Percentiles rank a stretch among this genome's conserved stretches.
Conservation (phyloP, 2,888 invertebrate genomes). For the Amiota minor region DNA sequence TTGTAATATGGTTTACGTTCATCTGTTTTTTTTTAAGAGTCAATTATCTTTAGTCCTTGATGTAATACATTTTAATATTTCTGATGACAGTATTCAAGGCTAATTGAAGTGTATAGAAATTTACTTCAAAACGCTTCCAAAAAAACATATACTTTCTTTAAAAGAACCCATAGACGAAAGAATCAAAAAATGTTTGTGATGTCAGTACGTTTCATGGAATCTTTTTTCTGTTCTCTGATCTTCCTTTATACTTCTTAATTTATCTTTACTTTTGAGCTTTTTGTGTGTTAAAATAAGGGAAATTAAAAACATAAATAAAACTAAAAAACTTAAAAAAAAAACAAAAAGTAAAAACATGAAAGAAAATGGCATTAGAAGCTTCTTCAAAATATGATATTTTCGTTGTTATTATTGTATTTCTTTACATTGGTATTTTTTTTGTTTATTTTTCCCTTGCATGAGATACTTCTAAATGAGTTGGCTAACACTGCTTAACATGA, state of each 20-base stretch:
- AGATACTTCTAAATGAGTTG: slow-evolving; percentile 51
- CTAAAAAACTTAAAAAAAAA: slow-evolving; percentile 9
- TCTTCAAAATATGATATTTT: too few relatives aligned
- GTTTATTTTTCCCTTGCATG: slow-evolving; percentile 41
- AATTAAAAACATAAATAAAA: slow-evolving; percentile 66
- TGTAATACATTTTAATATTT: too few relatives aligned
- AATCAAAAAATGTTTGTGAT: slow-evolving; percentile 55
- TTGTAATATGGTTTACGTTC: too few relatives aligned
- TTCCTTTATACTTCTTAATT: too few relatives aligned
- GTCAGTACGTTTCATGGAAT: not conserved
- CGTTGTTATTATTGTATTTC: not conserved
- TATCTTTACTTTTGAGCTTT: not conserved
- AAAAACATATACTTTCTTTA: too few relatives aligned
- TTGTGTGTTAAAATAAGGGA: slow-evolving; percentile 52
- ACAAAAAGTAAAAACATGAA: slow-evolving; percentile 35
- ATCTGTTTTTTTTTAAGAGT: too few relatives aligned
- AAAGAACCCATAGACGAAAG: slow-evolving; percentile 59
- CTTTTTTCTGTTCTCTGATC: too few relatives aligned
- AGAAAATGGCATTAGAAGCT: slow-evolving; percentile 47
- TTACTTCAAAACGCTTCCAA: too few relatives aligned
- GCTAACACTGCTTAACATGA: not conserved
- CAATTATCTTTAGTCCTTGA: too few relatives aligned
- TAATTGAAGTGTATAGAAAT: too few relatives aligned
- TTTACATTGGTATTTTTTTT: not conserved
- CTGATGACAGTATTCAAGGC: too few relatives aligned